phyloP scores from a whole-genome alignment of 2,797 vertebrate species.

The Labroides dimidiatus region DNA sequence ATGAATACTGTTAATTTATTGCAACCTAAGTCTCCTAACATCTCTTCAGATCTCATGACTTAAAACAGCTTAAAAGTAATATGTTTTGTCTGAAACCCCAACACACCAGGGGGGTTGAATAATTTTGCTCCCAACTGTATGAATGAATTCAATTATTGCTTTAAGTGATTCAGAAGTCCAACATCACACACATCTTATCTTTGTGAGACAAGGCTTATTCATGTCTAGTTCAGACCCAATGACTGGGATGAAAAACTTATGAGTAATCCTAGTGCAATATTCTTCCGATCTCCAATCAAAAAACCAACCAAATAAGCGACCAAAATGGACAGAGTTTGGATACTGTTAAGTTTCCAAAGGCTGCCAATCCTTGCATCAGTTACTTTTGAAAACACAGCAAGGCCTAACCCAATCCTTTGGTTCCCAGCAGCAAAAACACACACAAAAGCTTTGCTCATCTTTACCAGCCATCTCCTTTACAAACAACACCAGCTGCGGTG shows the following conservation, averaged over 20 bases:
- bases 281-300: not conserved
- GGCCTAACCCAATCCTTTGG: not conserved
- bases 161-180: not conserved
- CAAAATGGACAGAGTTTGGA: conserved; percentile 25
- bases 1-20: no score
- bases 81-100: no score
- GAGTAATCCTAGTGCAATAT: not conserved
- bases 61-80: no score
- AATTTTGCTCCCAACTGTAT: no score
- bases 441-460: not conserved
- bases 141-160: not conserved
- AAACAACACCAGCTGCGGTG: conserved; percentile 9
- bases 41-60: no score
- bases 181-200: not conserved
- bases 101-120: no score
- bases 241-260: not conserved
- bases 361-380: conserved; percentile 26
- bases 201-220: not conserved
- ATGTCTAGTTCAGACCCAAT: not conserved
- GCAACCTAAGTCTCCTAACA: no score
- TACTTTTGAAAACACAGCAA: conserved; percentile 22
- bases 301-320: conserved; percentile 7
- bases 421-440: conserved; percentile 9
- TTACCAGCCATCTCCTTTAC: conserved; percentile 21
- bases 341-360: conserved; percentile 16